Conservation (phyloP, 1,140 invertebrate species). For the Procambarus clarkii region DNA sequence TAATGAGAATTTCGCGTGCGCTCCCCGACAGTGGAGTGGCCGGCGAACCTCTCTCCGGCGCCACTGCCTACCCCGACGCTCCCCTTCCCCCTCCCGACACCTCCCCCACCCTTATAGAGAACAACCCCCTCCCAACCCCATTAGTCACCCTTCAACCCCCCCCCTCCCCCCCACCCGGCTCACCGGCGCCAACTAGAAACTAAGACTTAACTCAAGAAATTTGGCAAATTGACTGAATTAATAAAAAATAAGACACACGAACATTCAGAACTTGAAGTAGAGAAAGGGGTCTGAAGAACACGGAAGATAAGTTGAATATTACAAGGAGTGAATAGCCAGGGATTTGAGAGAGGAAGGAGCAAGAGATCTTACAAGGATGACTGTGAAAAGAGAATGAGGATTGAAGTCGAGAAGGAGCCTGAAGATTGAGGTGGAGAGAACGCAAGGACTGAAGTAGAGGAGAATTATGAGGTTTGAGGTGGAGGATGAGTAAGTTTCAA, state of each 20-base stretch:
- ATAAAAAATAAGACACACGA: slow-evolving; percentile 11
- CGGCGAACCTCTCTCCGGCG: too few relatives aligned
- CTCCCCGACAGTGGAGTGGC: neutral
- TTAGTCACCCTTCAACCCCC: too few relatives aligned
- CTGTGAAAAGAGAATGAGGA: neutral
- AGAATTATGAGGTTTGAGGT: neutral
- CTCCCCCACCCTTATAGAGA: too few relatives aligned
- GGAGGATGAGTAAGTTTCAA: neutral
- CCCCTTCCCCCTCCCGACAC: too few relatives aligned
- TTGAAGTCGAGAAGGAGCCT: too few relatives aligned
- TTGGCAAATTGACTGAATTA: slow-evolving; percentile 22
- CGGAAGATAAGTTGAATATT: neutral
- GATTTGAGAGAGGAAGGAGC: neutral
- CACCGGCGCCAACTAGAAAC: neutral
- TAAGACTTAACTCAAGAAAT: neutral
- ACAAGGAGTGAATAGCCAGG: neutral
- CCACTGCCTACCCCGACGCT: too few relatives aligned
- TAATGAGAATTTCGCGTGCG: slow-evolving; percentile 29
- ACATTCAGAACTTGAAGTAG: neutral
- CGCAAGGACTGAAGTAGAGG: too few relatives aligned
- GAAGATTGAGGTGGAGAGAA: too few relatives aligned
- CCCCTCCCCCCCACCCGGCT: neutral
- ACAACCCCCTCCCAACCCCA: too few relatives aligned
- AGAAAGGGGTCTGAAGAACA: too few relatives aligned
- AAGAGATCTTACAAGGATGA: neutral